Evolutionary conservation across 2,888 invertebrate genomes (phyloP), one percentile per base, ranked within the genome.

Genomic region (Vanessa cardui): DNA sequence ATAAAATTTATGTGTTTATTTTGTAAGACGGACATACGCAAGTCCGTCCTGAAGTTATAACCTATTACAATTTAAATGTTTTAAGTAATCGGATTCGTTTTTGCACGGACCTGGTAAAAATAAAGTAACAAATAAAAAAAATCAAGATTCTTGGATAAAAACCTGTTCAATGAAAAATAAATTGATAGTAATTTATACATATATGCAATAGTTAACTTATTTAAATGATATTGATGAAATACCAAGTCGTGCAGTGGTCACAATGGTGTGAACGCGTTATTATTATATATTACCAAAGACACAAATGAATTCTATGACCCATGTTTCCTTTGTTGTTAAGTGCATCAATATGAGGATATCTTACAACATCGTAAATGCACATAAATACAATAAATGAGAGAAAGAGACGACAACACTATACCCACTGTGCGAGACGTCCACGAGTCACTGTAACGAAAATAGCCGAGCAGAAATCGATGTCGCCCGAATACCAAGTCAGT

Each of bases 391-490:
- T 20, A 33, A 39, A 15, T 33, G 62, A 49, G 65, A 26, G 62
- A 72, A 66, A 56, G 66, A 62, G 74, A 73, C 50, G 66, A 54
- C 64, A 64, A 65, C 68, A 74, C n/a, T n/a, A n/a, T n/a, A 68
- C 62, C 56, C 45, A 26, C 2, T 21, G 2, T 8, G 26, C 15
- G 15, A 74, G 71, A 39, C 39, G 39, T 39, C 12, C 70, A 72
- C 78, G 58, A 21, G 69, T 94, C 94, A 76, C 85, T 12, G 39
- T 80, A 92, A 93, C 74, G 93, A 58, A 82, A 49, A 66, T 78
- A 68, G 66, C 86, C 91, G 92, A 91, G 76, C 81, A 65, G 72
- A 78, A 89, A 90, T 90, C 92, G 91, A 91, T 92, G 90, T 84
- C 85, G 86, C 77, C 79, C 89, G 90, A 90, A 54, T 47, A 18